Evolutionary conservation across 2,888 invertebrate genomes (phyloP).

Genomic region (Anarsia innoxiella): DNA sequence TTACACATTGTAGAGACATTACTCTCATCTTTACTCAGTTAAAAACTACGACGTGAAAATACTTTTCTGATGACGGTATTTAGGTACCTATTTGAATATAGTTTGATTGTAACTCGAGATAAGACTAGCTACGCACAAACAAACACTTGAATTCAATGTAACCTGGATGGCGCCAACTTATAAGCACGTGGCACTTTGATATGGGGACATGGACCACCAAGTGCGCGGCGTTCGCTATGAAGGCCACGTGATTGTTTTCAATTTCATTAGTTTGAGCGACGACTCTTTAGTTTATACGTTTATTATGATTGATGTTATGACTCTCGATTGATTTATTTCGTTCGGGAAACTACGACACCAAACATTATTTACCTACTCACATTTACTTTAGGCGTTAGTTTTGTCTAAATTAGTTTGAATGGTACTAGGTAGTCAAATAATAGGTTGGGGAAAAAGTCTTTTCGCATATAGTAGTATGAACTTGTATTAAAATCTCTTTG

Average conservation of each 20-base stretch:
- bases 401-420: background rate
- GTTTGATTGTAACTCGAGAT: too few relatives aligned
- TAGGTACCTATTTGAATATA: background rate
- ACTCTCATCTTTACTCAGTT: background rate
- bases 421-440: background rate
- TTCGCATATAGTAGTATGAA: too few relatives aligned
- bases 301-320: conserved; percentile 9
- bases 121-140: too few relatives aligned
- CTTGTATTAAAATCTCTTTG: too few relatives aligned
- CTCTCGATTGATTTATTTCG: conserved; percentile 6
- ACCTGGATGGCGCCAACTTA: background rate
- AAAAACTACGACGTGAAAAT: background rate
- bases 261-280: conserved; percentile 33
- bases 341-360: background rate
- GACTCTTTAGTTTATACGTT: conserved; percentile 27
- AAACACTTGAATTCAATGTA: too few relatives aligned
- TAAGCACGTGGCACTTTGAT: background rate
- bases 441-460: too few relatives aligned
- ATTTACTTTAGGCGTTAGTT: background rate
- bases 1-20: background rate
- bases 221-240: conserved; percentile 30
- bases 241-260: conserved; percentile 45
- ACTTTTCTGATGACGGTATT: background rate
- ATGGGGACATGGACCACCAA: conserved; percentile 10
- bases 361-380: background rate